Conservation (phyloP, 2,797 vertebrate species). For the Spea hammondii region DNA sequence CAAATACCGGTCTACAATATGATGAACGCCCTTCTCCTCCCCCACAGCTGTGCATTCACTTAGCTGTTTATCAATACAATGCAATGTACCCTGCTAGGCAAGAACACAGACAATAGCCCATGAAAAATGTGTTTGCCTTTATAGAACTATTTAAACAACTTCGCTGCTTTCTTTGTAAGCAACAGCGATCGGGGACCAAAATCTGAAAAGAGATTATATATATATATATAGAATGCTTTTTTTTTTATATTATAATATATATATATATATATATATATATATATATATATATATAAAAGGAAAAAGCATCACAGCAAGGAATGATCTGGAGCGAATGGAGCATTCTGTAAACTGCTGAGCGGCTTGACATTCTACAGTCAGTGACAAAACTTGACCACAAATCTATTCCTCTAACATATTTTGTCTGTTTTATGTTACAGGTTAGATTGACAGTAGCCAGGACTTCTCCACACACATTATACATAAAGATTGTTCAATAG, state of each 20-base stretch:
- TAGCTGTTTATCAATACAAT: not conserved
- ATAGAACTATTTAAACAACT: not conserved
- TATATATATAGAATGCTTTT: too few relatives aligned
- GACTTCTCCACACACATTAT: too few relatives aligned
- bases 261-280: too few relatives aligned
- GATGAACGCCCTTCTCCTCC: not conserved
- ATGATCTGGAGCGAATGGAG: conserved; percentile 23
- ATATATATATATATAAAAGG: not conserved
- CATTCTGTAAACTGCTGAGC: conserved; percentile 25
- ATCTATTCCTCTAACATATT: conserved; percentile 2
- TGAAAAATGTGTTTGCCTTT: not conserved
- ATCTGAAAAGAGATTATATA: not conserved
- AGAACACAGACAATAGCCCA: not conserved
- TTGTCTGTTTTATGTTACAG: conserved; percentile 22
- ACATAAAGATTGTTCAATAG: too few relatives aligned
- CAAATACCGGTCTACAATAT: not conserved
- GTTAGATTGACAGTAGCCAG: not conserved
- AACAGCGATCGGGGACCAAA: not conserved
- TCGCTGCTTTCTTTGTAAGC: not conserved
- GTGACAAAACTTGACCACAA: not conserved
- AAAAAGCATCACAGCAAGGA: not conserved
- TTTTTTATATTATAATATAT: not conserved
- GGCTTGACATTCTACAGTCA: conserved; percentile 20
- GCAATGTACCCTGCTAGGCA: not conserved
- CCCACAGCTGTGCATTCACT: not conserved